Evolutionary conservation across 1,140 invertebrate species (phyloP), one percentile per base, ranked within the genome.

Genomic region (Drosophila willistoni): DNA sequence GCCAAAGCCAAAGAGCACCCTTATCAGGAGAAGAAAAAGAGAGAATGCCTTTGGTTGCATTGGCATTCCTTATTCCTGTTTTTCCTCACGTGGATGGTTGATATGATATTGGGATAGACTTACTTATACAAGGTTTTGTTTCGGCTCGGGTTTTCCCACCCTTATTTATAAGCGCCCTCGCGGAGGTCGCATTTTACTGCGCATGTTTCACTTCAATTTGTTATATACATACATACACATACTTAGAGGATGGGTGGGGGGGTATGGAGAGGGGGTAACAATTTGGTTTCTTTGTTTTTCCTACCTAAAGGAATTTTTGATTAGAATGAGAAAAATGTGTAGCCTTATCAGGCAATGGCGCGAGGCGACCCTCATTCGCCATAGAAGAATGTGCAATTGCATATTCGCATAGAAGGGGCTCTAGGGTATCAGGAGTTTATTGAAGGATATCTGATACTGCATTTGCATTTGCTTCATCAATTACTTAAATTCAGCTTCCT

Each of bases 241-340:
- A 19, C 10, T 0, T 29, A 62, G 12, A 13, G 34, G 68, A 47
- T 64, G 57, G 59, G 19, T 1, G 19, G 19, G 19, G 19, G 19
- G n/a, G n/a, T 47, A 59, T 42, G 68, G 60, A 17, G 29, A n/a
- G 22, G 6, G 51, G 29, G 29, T 29, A 29, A 29, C 56, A 62
- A 59, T 41, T 41, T 68, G 33, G 66, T 73, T 79, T 72, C 71
- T 79, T 77, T 66, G 39, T 41, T 57, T 41, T 68, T 29, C 29
- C 55, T 86, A 87, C 83, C 83, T 86, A 70, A 73, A 74, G 79
- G 65, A 87, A 83, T 87, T 86, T 83, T 83, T 73, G 76, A 82
- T 83, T 81, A 64, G 73, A 81, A 81, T 74, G 74, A 78, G 70
- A 81, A 77, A 51, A 51, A 51, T 44, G 12, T 47, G 70, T 78